Base-by-base conservation (phyloP, 2,888 invertebrate genomes). In the Cotesia congregata region DNA sequence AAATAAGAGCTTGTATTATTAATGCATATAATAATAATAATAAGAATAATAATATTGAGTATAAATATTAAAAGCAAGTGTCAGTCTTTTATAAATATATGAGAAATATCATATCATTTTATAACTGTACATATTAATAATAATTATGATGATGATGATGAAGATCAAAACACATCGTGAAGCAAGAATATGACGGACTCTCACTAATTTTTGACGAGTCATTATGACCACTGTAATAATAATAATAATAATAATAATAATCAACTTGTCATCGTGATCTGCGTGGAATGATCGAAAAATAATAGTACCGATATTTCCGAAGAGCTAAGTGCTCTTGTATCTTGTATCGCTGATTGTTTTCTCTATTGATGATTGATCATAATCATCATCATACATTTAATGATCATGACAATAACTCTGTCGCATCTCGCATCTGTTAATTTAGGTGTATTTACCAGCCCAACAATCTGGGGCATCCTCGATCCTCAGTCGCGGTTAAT, bases 381-480 rank as follows among this genome's bases (percentile, higher is more conserved):
- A 12, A 50, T 1, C 9, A 50, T 50, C 3, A 30, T 30, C 30
- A 30, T 30, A 30, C 20, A 20, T 20, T 20, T 20, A 20, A 50
- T 50, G 12, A 50, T 50, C 12, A 50, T 50, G 1, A 50, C 15
- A 15, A 20, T 15, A 62, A 62, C 7, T 15, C 15, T 17, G 62
- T 65, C 12, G 65, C 38, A 30, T 20, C 20, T 65, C 12, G 65
- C 65, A 30, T 20, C 20, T 65, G 38, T 65, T 30, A 12, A 75
- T 74, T 67, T 60, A 17, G 65, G 74, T 39, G 69, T 77, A 80
- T 79, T 80, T 80, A 71, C 77, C 74, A 67, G 20, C 67, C 67
- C 30, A 77, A 80, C 79, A 80, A 82, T 82, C 82, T 79, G 82
- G 81, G 81, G 78, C 80, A 81, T 71, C 70, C 76, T 68, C 64